Percentiles rank a stretch among this genome's conserved stretches.
Conservation (phyloP, 1,140 invertebrate species). For the Drosophila burlai region DNA sequence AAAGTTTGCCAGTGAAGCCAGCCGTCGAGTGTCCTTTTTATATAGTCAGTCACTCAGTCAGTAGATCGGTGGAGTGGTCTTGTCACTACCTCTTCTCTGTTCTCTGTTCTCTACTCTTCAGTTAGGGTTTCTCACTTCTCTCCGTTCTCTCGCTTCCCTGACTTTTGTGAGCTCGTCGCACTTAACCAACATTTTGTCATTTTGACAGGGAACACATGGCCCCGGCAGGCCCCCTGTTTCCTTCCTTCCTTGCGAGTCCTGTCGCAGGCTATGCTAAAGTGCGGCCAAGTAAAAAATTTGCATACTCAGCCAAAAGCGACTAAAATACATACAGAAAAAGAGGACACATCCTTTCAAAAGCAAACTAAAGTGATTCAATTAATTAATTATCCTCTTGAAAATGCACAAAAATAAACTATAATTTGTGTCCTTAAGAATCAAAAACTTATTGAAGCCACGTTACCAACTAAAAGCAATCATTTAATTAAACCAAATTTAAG, state of each 20-base stretch:
- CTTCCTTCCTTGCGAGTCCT: conserved; percentile 12
- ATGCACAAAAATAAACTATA: neutral
- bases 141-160: conserved; percentile 11
- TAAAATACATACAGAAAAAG: conserved; percentile 13
- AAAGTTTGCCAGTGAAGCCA: conserved; percentile 26
- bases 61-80: conserved; percentile 56
- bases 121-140: neutral
- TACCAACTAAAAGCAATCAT: too few species aligned
- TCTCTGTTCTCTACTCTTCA: too few species aligned
- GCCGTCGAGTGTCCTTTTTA: conserved; percentile 53
- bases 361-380: neutral
- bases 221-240: conserved; percentile 1
- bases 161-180: conserved; percentile 56
- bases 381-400: neutral
- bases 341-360: neutral
- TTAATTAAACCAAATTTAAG: too few species aligned
- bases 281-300: conserved; percentile 78
- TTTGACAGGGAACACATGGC: conserved; percentile 72
- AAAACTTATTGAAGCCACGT: neutral
- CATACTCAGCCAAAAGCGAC: conserved; percentile 72
- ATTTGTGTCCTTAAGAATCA: neutral
- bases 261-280: conserved; percentile 51
- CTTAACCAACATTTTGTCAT: conserved; percentile 80
- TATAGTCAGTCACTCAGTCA: conserved; percentile 49
- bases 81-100: conserved; percentile 31